phyloP scores from a whole-genome alignment of 2,888 invertebrate genomes.

The Julus scandinavius region DNA sequence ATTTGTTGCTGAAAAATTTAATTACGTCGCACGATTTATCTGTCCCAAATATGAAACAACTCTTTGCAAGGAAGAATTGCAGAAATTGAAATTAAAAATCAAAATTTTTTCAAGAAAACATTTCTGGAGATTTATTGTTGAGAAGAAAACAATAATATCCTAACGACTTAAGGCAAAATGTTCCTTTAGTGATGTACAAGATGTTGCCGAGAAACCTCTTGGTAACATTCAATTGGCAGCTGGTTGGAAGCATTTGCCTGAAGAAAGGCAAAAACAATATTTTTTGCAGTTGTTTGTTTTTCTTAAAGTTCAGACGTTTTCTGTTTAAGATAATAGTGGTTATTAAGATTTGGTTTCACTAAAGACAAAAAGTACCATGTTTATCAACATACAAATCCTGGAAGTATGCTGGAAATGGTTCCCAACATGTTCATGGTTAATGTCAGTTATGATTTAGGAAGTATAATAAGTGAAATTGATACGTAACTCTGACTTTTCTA shows the following conservation, averaged over 20 bases:
- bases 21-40: background rate
- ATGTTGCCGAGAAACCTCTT: too few relatives aligned
- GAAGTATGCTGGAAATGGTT: too few relatives aligned
- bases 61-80: background rate
- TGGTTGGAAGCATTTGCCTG: too few relatives aligned
- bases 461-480: too few relatives aligned
- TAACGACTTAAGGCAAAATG: background rate
- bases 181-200: background rate
- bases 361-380: too few relatives aligned
- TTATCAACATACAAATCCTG: too few relatives aligned
- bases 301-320: background rate
- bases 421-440: too few relatives aligned
- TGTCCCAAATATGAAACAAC: background rate
- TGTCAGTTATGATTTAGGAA: too few relatives aligned
- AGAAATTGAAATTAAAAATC: background rate
- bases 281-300: background rate
- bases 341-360: too few relatives aligned
- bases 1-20: constrained; percentile 24
- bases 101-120: background rate
- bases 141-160: background rate
- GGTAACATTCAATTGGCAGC: too few relatives aligned
- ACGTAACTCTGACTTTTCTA: too few relatives aligned
- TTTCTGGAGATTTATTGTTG: background rate
- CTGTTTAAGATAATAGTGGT: too few relatives aligned
- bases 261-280: background rate